Evolutionary conservation across 1,140 invertebrate genomes (phyloP), one percentile per base, ranked within the genome.

Genomic region (Episyrphus balteatus): DNA sequence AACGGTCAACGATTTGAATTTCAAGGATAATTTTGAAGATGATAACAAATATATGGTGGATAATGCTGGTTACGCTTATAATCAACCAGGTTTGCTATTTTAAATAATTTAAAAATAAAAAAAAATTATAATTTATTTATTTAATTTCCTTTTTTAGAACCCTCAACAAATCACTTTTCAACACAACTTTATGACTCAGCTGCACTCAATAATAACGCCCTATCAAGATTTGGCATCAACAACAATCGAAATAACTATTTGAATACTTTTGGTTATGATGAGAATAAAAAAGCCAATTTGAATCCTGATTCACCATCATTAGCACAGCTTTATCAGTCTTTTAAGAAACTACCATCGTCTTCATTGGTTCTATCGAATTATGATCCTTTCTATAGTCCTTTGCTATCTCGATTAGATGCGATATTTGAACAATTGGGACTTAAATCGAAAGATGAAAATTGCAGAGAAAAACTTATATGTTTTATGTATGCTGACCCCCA

Each of bases 401-500:
- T 91, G 12, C 64, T 91, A 2, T 88, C 85, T 0, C 69, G 86
- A 7, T 72, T 91, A 31, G 87, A 90, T 56, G 81, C 84, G 0
- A 84, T 91, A 6, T 90, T 89, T 59, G 82, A 80, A 14, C 80
- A 87, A 53, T 69, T 89, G 0, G 84, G 84, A 51, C 66, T 72
- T 1, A 65, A 66, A 12, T 62, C 62, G 15, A 64, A 66, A 39
- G 70, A 73, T 50, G 86, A 88, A 61, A 71, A 73, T 0, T 90
- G 86, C 55, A 69, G 84, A n/a, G 84, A 89, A 55, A 78, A 84
- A 55, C 75, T 85, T 1, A 83, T 91, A 5, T 91, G 87, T 58
- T 73, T 85, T 46, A 89, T 91, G 84, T 91, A 91, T 62, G 76
- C 82, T 18, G 84, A 80, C 57, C 87, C 87, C 1, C 86, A 85